Conservation (phyloP, 2,113 vertebrate species). For the Caracal caracal region DNA sequence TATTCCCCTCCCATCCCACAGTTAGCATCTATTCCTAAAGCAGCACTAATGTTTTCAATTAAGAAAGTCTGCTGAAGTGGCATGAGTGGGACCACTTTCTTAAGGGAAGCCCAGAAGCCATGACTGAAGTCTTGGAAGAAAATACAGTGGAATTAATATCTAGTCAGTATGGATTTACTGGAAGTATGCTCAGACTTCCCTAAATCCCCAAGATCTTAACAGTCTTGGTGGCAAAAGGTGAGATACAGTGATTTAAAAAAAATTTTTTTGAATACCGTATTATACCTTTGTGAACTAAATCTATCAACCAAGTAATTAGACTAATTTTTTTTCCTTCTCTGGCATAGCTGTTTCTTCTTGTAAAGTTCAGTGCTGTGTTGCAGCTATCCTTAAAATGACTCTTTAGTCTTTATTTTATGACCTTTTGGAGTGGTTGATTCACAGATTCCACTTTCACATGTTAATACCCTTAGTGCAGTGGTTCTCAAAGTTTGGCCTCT, state of each 20-base stretch:
- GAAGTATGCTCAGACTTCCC: conserved; percentile 31
- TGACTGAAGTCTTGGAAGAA: conserved; percentile 29
- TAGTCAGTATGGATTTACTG: conserved; percentile 46
- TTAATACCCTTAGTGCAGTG: background rate
- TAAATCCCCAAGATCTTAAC: background rate
- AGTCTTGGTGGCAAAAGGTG: background rate
- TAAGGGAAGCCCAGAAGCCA: conserved; percentile 45
- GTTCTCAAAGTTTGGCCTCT: conserved; percentile 13
- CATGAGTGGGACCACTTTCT: conserved; percentile 44
- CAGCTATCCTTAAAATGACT: background rate
- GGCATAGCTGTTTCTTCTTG: background rate
- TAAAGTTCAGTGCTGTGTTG: background rate
- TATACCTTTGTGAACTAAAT: background rate
- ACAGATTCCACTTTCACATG: background rate
- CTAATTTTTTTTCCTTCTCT: background rate
- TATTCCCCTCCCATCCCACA: background rate
- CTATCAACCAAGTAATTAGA: background rate
- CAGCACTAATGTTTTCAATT: conserved; percentile 60
- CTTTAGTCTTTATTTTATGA: background rate
- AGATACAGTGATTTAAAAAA: background rate
- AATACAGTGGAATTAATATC: conserved; percentile 52
- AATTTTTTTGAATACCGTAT: background rate
- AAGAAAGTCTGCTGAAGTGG: conserved; percentile 54
- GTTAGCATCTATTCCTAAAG: conserved; percentile 53
- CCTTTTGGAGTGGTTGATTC: background rate